Base-by-base conservation (phyloP, 2,113 vertebrate genomes). In the Salvelinus sp. region DNA sequence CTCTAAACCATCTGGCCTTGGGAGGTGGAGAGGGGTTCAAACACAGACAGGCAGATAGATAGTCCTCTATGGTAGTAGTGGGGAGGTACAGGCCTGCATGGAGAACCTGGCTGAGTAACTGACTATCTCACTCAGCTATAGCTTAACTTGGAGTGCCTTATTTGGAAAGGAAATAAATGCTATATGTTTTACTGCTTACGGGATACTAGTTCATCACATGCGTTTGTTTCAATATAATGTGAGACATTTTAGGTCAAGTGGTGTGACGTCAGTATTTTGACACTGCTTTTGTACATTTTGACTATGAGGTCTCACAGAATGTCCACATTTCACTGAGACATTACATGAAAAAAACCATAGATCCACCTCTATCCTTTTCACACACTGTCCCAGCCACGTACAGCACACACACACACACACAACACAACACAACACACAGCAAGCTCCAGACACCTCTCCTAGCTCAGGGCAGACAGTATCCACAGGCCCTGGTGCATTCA, bases 1-100 rank as follows among this genome's bases (percentile, higher is more conserved):
- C 76, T 50, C 76, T 81, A 84, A 89, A 83, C 67, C 81, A 69
- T 76, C 73, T 48, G 70, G 85, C 82, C 70, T 82, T 76, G 69
- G 63, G 82, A 85, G 89, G 83, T 88, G 82, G 16, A 54, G 13
- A 18, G 16, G 4, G 50, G 14, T 54, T 54, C 50, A 54, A 18
- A 83, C 50, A 44, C 9, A 44, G 38, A 79, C 75, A 82, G 76
- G 76, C 60, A 68, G 77, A 78, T 79, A 70, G 33, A 10, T 38
- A 33, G 12, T 9, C 22, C 38, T n/a, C 60, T 47, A 44, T 12
- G 20, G 66, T 33, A 20, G 27, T 25, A 68, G 38, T 30, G 18
- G 10, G 22, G 70, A 63, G 13, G 22, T 14, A 23, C 30, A 64
- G 50, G 72, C 48, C 69, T 71, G 60, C 7, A 20, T 75, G 76